phyloP scores from a whole-genome alignment of 2,113 vertebrate genomes.

The human (Homo sapiens) region GRCh38 chr7:97253501-97254000 shows the following conservation, averaged over 20 bases:
- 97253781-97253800: background rate
- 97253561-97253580: background rate
- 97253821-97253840: background rate
- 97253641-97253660: background rate
- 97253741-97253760: background rate
- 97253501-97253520: background rate
- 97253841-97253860: background rate
- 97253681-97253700: background rate
- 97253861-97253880: background rate
- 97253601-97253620: background rate
- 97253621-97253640: background rate
- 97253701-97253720: background rate
- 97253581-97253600: background rate
- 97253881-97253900: background rate
- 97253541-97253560: background rate
- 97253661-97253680: background rate
- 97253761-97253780: background rate
- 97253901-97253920: background rate
- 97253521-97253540: background rate
- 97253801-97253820: background rate
- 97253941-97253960: background rate
- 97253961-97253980: background rate
- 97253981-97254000: background rate
- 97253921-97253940: background rate
- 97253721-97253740: background rate